Base-by-base conservation (phyloP, 1,140 invertebrate genomes). In the Dendrolimus kikuchii region DNA sequence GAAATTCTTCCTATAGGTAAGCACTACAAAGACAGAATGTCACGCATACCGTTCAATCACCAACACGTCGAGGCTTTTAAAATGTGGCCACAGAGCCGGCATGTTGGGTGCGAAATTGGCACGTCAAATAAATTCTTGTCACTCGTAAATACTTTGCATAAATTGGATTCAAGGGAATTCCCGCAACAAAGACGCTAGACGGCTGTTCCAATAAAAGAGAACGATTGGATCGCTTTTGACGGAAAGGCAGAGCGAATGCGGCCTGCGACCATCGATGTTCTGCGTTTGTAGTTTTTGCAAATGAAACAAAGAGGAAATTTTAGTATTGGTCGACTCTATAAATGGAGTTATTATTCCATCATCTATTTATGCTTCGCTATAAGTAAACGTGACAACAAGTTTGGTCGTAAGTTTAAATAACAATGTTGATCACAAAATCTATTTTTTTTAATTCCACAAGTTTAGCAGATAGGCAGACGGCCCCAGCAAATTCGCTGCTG, bases 111-210 rank as follows among this genome's bases (percentile, higher is more conserved):
- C 62, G 62, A 68, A 68, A 77, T 71, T 70, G 68, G 68, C 65
- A 66, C 69, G 64, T 68, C 71, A 71, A 72, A 74, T 71, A 75
- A 72, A 72, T 74, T 76, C 73, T 68, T 68, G 72, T 71, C 71
- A 72, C 59, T 70, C 70, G 66, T 71, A 69, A 77, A 80, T 74
- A 76, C 71, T 77, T 80, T 76, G 66, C 72, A 77, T 76, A 76
- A 71, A 77, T 75, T 73, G 72, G 68, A 71, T 69, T 58, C 60
- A 57, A 60, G 62, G 66, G 62, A 75, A 70, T 74, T 71, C 68
- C 70, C 60, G 64, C 71, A 76, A 75, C 68, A 79, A 80, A 75
- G 68, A 73, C 62, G 60, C 59, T 46, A 64, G 68, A 75, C 62
- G 71, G 66, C 60, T 62, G 70, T 66, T 68, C 66, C 72, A 74